Evolutionary conservation across 2,113 vertebrate species (phyloP), one percentile per base, ranked within the genome.

Genomic region (Corythoichthys haematopterus): DNA sequence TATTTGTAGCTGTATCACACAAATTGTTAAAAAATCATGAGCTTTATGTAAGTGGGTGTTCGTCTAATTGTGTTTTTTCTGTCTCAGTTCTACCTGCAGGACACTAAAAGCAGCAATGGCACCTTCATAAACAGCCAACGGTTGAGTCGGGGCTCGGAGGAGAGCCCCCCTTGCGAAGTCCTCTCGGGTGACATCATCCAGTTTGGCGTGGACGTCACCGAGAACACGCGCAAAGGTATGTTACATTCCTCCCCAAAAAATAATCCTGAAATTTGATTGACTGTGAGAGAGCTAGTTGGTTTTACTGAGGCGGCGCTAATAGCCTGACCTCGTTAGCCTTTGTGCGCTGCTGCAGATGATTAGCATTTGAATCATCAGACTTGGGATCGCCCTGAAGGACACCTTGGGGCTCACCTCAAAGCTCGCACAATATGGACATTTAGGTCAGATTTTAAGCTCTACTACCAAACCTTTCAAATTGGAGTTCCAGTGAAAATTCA

Each of bases 31-130:
- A 46, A 46, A 48, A 13, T 48, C 46, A 13, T 1, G 46, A 3
- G 1, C 46, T 12, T 11, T 53, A n/a, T 28, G 38, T 4, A 40
- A 53, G 20, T 28, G 51, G n/a, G 20, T 4, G n/a, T 20, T 20
- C 16, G 58, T 43, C 38, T 61, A 43, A 61, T 61, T 9, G 2
- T 61, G 0, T 10, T 2, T n/a, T 40, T n/a, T 7, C 76, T 87
- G 70, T 91, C 76, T 10, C 91, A 99, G 97, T 99, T 99, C 87
- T 99, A 98, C 89, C 94, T 99, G 84, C 97, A 99, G 93, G 97
- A 99, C 94, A 99, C 97, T 87, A 99, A 99, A 88, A 99, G 97
- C 93, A 99, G 97, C 92, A 99, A 99, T 79, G 97, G 97, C 87
- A 99, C 97, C 70, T 99, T 99, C 91, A 97, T 99, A 90, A 99